phyloP scores from a whole-genome alignment of 2,888 invertebrate species.

The Cantharis lateralis region DNA sequence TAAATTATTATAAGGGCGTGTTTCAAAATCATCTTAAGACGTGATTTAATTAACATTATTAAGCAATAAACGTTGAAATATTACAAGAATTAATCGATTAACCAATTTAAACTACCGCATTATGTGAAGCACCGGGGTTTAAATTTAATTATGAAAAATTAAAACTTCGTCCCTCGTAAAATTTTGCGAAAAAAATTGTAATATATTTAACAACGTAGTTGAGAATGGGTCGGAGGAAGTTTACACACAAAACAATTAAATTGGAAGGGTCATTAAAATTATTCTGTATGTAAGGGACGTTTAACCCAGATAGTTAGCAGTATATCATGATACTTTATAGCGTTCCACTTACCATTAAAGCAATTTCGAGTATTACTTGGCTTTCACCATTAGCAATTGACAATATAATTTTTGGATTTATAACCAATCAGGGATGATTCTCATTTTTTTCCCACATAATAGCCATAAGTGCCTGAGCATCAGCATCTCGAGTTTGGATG shows the following conservation, averaged over 20 bases:
- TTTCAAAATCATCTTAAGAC: neutral
- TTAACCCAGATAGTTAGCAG: slow-evolving; percentile 22
- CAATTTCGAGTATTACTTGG: slow-evolving; percentile 19
- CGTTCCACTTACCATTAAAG: slow-evolving; percentile 21
- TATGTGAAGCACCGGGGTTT: neutral
- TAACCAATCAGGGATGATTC: neutral
- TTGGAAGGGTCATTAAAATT: slow-evolving; percentile 15
- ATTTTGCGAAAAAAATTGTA: neutral
- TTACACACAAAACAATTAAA: neutral
- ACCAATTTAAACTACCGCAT: neutral
- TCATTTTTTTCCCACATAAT: neutral
- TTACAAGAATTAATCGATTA: neutral
- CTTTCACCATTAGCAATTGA: slow-evolving; percentile 18
- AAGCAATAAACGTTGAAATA: neutral
- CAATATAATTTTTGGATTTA: slow-evolving; percentile 9
- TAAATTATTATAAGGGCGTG: neutral
- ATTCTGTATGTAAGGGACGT: slow-evolving; percentile 18
- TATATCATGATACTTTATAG: slow-evolving; percentile 22
- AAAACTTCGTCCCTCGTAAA: neutral
- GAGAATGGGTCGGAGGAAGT: neutral
- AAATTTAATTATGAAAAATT: neutral
- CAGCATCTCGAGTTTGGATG: neutral
- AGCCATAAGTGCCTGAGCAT: neutral
- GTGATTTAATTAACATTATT: neutral
- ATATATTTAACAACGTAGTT: neutral